Evolutionary conservation across 2,888 invertebrate genomes (phyloP).

Genomic region (Vandiemenella viatica): DNA sequence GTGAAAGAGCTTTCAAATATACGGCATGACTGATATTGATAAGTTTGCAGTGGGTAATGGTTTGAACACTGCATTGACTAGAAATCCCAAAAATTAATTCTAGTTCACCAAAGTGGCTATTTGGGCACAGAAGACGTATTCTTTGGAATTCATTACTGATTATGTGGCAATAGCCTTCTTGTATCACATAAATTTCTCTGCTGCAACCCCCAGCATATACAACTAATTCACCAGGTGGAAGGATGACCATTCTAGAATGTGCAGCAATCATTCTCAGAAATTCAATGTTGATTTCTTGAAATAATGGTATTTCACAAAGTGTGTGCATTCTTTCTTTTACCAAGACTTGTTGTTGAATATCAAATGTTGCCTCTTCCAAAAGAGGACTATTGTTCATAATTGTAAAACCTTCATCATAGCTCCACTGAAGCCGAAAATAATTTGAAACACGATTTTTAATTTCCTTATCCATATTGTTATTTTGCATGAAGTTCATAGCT

Average conservation of each 20-base stretch:
- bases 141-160: neutral
- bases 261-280: neutral
- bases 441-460: neutral
- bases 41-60: slow-evolving; percentile 1
- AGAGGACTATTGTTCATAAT: neutral
- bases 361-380: neutral
- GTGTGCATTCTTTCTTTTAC: slow-evolving; percentile 33
- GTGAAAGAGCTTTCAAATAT: neutral
- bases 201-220: neutral
- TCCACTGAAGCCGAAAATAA: neutral
- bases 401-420: neutral
- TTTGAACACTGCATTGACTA: neutral
- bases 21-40: neutral
- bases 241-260: neutral
- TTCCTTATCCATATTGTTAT: neutral
- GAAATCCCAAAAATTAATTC: neutral
- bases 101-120: slow-evolving; percentile 15
- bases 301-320: slow-evolving; percentile 29
- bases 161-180: slow-evolving; percentile 20
- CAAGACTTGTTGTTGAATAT: slow-evolving; percentile 24
- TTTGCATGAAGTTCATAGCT: neutral
- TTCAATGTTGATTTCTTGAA: slow-evolving; percentile 26
- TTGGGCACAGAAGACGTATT: neutral
- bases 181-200: slow-evolving; percentile 21
- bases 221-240: neutral